Base-by-base conservation (phyloP, 2,888 invertebrate genomes). In the Pristionchus arcanus region DNA sequence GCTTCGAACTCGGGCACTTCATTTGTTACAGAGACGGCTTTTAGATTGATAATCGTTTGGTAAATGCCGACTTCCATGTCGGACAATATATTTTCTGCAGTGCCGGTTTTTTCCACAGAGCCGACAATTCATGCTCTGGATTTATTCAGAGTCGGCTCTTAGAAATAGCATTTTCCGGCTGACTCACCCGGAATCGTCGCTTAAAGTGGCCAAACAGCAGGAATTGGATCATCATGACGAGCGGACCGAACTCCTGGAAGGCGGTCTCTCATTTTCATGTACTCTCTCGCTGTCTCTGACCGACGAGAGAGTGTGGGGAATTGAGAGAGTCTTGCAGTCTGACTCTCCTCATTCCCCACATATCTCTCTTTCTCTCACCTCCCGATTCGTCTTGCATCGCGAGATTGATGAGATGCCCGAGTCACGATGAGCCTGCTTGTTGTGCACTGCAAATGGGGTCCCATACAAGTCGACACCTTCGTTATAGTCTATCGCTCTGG, bases 161-260 rank as follows among this genome's bases (percentile, higher is more conserved):
- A 11, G n/a, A 15, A 34, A 34, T 16, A 25, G 42, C 28, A 37
- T 1, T 77, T 21, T 1, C 59, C 59, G 25, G 59, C 21, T 21
- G 16, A 19, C 87, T 53, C 19, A 74, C 87, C 49, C 83, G 28
- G 66, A 89, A 83, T 68, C 66, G 81, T 34, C 83, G 37, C 59
- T 81, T 63, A 66, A 81, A 89, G 83, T 89, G 89, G n/a, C 81
- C 83, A 31, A 89, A 89, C 42, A 89, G 66, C 66, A 89, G 63
- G 83, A 83, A 89, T 63, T 83, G 83, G 42, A 89, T 59, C 59
- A 89, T 59, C 31, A 49, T 53, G n/a, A 89, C 63, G 89, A 89
- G 89, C 15, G 89, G 89, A 2, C 83, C 89, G 66, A 81, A 89
- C 66, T 83, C 83, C 74, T 37, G 7, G 25, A n/a, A 16, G 15